Conservation (phyloP, 2,888 invertebrate species). For the Plusia festucae region DNA sequence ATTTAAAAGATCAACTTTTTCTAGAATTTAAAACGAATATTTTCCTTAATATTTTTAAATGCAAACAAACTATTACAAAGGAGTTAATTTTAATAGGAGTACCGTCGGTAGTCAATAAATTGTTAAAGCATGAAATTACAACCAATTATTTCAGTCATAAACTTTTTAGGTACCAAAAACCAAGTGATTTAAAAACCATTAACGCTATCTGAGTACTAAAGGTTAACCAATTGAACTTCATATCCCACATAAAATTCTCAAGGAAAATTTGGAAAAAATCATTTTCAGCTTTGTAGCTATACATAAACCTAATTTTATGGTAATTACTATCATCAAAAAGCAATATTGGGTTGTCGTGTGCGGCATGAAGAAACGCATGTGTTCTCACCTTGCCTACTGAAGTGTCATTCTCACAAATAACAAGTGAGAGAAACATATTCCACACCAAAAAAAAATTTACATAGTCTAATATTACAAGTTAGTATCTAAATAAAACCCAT, state of each 20-base stretch:
- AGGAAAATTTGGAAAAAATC: slow-evolving; percentile 47
- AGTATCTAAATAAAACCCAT: neutral
- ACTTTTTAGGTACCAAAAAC: slow-evolving; percentile 14
- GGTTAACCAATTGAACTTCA: neutral
- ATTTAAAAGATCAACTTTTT: neutral
- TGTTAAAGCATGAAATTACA: no score
- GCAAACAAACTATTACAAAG: no score
- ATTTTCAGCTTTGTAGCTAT: slow-evolving; percentile 54
- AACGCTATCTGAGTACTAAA: slow-evolving; percentile 39
- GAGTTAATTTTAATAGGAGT: no score
- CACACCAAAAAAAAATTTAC: no score
- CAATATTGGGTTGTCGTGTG: slow-evolving; percentile 63
- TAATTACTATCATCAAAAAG: slow-evolving; percentile 67
- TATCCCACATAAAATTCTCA: slow-evolving; percentile 27
- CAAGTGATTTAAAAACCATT: slow-evolving; percentile 38
- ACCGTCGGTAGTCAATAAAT: no score
- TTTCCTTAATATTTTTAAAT: no score
- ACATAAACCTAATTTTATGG: slow-evolving; percentile 62
- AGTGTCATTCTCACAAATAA: no score
- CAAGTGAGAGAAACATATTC: no score
- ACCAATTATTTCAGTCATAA: neutral
- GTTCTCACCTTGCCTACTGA: no score
- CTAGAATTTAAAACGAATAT: neutral
- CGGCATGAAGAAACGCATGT: slow-evolving; percentile 60
- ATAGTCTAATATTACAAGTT: neutral